Percentiles rank a stretch among this genome's conserved stretches.
Conservation (phyloP, 2,797 vertebrate species). For the Ctenochaetus hawaiiensis region DNA sequence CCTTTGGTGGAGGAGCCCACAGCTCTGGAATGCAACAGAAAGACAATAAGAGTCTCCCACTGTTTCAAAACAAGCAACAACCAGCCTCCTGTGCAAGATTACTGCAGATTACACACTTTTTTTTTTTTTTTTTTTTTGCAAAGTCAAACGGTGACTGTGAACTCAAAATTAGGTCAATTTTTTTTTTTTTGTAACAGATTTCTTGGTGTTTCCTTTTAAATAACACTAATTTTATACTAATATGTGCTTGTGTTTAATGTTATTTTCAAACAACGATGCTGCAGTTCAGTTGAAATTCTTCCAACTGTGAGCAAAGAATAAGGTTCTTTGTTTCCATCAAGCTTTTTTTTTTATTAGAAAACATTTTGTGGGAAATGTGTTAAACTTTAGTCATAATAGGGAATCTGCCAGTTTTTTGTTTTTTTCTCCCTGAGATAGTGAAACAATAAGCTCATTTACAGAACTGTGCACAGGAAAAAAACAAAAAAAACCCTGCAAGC, state of each 20-base stretch:
- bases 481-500: conserved; percentile 44
- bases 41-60: conserved; percentile 13
- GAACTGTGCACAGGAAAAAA: conserved; percentile 6
- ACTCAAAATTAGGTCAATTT: conserved; percentile 16
- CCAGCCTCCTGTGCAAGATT: conserved; percentile 4
- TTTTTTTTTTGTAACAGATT: conserved; percentile 12
- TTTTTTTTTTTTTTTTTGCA: background rate
- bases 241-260: conserved; percentile 19
- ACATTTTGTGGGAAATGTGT: conserved; percentile 54
- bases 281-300: conserved; percentile 23
- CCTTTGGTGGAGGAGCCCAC: conserved; percentile 9
- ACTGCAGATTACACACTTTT: background rate
- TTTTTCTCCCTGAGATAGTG: conserved; percentile 31
- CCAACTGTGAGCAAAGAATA: conserved; percentile 21
- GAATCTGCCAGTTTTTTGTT: conserved; percentile 50
- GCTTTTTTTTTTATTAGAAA: conserved; percentile 52
- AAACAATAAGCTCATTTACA: conserved; percentile 67
- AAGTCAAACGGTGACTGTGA: background rate
- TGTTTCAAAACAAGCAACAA: conserved; percentile 5
- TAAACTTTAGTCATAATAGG: conserved; percentile 31
- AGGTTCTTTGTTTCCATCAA: conserved; percentile 48
- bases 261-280: conserved; percentile 27
- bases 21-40: conserved; percentile 19
- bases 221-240: conserved; percentile 30
- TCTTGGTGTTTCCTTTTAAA: conserved; percentile 15